phyloP scores from a whole-genome alignment of 2,797 vertebrate genomes.

The Sorex maritimensis region DNA sequence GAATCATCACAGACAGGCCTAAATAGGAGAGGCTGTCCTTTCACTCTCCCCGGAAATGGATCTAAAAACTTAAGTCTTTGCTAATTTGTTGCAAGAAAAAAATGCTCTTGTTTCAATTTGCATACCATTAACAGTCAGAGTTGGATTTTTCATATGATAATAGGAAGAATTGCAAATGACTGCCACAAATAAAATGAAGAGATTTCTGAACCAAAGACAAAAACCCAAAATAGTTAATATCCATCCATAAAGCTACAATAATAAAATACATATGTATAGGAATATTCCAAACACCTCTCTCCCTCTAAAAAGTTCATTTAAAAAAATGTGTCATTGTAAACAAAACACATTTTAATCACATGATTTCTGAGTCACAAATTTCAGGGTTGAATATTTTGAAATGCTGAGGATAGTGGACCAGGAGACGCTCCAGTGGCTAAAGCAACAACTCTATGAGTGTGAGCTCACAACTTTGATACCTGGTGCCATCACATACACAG shows the following conservation, averaged over 20 bases:
- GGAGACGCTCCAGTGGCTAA: too few relatives aligned
- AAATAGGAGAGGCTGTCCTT: constrained; percentile 38
- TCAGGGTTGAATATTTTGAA: neutral
- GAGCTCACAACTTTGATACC: neutral
- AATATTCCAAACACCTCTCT: neutral
- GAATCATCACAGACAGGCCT: neutral
- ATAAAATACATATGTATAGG: constrained; percentile 16
- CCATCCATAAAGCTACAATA: constrained; percentile 53
- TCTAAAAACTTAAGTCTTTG: constrained; percentile 57
- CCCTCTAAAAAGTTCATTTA: neutral
- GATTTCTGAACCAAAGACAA: constrained; percentile 65
- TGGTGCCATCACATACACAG: too few relatives aligned
- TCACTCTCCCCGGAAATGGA: constrained; percentile 29
- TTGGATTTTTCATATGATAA: constrained; percentile 76
- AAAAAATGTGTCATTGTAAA: constrained; percentile 52
- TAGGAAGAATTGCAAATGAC: constrained; percentile 76
- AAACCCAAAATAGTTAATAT: constrained; percentile 59
- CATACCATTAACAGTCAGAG: constrained; percentile 75
- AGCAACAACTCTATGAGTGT: neutral
- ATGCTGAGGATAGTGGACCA: neutral
- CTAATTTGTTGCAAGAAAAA: constrained; percentile 63
- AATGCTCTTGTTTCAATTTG: constrained; percentile 78
- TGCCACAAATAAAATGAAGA: constrained; percentile 75
- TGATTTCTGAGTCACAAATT: constrained; percentile 5
- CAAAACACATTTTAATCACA: constrained; percentile 44